A percentile compares a stretch with the other conserved stretches of the same genome.
These are phyloP conservation scores for Nymphicus hollandicus DNA, from an alignment of 2,113 vertebrate genomes.

Conservation along the genomic window DNA sequence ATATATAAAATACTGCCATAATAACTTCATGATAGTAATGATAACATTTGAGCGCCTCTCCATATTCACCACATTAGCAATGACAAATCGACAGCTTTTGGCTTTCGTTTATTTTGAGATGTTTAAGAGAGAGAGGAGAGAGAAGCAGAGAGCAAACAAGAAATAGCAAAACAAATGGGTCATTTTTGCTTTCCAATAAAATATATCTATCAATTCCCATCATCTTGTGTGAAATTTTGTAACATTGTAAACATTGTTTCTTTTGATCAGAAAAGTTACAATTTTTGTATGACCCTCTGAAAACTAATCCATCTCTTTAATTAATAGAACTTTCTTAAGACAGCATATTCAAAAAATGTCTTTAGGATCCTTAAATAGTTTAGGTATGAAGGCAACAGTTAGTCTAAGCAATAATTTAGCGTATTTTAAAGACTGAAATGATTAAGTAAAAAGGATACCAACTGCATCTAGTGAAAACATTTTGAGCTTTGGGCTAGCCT, in stretches of 20 bases:
- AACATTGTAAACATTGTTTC: background rate
- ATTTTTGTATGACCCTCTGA: background rate
- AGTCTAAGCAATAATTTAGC: background rate
- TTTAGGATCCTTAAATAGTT: background rate
- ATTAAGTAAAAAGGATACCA: background rate
- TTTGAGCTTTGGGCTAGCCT: background rate
- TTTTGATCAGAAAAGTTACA: background rate
- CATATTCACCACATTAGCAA: background rate
- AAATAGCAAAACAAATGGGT: background rate
- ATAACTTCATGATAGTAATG: background rate
- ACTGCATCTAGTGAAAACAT: background rate
- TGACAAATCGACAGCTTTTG: background rate
- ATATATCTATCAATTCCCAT: background rate
- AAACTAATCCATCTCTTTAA: background rate
- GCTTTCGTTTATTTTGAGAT: background rate
- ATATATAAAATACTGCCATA: background rate
- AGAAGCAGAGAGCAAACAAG: background rate
- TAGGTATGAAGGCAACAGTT: background rate
- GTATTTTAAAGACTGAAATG: background rate
- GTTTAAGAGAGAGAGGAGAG: background rate
- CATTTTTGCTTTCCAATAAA: background rate
- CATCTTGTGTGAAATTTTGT: background rate
- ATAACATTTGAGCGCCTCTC: background rate
- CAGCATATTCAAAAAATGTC: background rate
- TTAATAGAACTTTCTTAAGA: background rate